Evolutionary conservation across 2,888 invertebrate species (phyloP), one percentile per base, ranked within the genome.

Genomic region (Phragmatobia fuliginosa): DNA sequence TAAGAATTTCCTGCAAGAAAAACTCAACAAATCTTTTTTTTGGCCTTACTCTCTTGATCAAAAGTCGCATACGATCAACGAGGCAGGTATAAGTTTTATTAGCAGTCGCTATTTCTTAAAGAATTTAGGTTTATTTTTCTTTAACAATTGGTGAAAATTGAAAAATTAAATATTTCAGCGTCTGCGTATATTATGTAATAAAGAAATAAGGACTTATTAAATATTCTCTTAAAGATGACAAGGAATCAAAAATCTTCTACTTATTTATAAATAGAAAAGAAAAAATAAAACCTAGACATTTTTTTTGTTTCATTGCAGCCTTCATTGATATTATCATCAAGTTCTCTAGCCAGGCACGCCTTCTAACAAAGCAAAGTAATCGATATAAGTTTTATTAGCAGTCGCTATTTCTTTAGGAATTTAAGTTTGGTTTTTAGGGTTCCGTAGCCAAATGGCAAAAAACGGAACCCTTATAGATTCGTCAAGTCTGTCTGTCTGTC

Each of bases 341-440:
- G 31, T 18, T 66, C 41, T 59, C 67, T 52, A 60, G n/a, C 18
- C 16, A 52, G 67, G 67, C 70, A 64, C 67, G 67, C 41, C 67
- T 49, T 45, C 18, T 31, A 69, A 28, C 63, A 72, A n/a, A n/a
- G 66, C 72, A 61, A 67, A 67, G 71, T 73, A 65, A 72, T 68
- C 41, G 61, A 69, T 69, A 56, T 62, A 45, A 25, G n/a, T 62
- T 58, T 67, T 64, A 60, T 67, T 63, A 64, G 64, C 38, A 31
- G 63, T 25, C 36, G 38, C 60, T 56, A 38, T 31, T 67, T 49
- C 49, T 32, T 67, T 41, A 41, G 64, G 66, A 71, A 73, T 68
- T 28, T 63, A 31, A 45, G 31, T 21, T 56, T 38, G 10, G 32
- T 63, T 25, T 8, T n/a, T n/a, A n/a, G n/a, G n/a, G n/a, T n/a